Percentiles rank a stretch among this genome's conserved stretches.
These are phyloP conservation scores for Heloderma charlesbogerti DNA, from an alignment of 2,113 vertebrate species.

Conservation along the genomic window DNA sequence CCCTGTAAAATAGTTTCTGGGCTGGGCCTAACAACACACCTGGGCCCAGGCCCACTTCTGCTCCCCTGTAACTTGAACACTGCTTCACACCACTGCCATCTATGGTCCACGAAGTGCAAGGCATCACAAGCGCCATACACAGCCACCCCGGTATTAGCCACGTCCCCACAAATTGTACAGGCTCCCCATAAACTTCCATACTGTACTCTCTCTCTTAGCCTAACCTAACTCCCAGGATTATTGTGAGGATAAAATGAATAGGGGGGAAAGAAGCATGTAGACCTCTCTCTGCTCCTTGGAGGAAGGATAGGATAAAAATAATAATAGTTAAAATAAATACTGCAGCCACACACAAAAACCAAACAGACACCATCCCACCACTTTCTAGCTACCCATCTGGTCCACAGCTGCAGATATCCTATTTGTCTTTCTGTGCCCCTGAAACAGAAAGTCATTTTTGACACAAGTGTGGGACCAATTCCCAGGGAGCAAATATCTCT, in stretches of 20 bases:
- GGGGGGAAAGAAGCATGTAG: not conserved
- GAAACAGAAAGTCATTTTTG: not conserved
- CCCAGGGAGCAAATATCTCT: not conserved
- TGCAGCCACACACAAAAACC: not conserved
- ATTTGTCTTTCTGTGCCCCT: not conserved
- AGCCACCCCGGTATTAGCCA: not conserved
- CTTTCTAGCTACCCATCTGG: not conserved
- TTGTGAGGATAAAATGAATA: not conserved
- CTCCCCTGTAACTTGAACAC: not conserved
- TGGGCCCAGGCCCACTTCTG: not conserved
- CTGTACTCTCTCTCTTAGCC: not conserved
- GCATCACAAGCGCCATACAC: too few relatives aligned
- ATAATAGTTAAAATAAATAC: not conserved
- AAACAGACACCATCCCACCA: not conserved
- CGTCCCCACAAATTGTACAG: not conserved
- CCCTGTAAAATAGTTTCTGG: not conserved
- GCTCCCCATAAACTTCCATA: too few relatives aligned
- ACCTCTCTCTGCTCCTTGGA: not conserved
- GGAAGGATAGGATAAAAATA: not conserved
- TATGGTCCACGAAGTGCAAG: not conserved
- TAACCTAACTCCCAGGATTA: not conserved
- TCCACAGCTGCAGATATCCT: not conserved
- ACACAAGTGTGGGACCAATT: not conserved
- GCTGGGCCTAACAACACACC: not conserved
- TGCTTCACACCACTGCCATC: not conserved